Percentiles rank a stretch among this genome's conserved stretches.
Conservation (phyloP, 1,140 invertebrate species). For the Cheumatopsyche charites region DNA sequence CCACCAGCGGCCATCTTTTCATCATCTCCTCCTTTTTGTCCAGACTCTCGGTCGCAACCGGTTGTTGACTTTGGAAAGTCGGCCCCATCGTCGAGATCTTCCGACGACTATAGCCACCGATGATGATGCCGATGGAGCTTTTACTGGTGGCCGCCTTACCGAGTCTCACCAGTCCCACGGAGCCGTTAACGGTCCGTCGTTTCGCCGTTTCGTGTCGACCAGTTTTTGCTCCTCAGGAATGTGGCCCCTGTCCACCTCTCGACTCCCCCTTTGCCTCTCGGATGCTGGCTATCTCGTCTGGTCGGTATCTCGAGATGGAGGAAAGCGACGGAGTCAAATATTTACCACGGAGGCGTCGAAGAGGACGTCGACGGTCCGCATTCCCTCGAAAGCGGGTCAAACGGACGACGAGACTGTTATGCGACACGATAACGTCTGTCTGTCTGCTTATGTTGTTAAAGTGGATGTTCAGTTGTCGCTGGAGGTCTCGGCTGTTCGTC, state of each 20-base stretch:
- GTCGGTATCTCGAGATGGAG: too few relatives aligned
- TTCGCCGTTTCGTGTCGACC: constrained; percentile 10
- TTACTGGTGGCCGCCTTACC: constrained; percentile 34
- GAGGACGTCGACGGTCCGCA: constrained; percentile 3
- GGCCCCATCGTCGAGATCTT: too few relatives aligned
- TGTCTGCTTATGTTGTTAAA: too few relatives aligned
- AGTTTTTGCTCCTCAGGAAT: constrained; percentile 33
- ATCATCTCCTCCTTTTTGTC: too few relatives aligned
- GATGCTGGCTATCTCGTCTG: too few relatives aligned
- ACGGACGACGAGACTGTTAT: constrained; percentile 19
- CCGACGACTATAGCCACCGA: background rate
- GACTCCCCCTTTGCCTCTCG: too few relatives aligned
- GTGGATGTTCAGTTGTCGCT: too few relatives aligned
- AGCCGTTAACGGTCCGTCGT: constrained; percentile 29
- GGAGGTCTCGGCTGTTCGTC: too few relatives aligned
- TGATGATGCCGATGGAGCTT: constrained; percentile 11
- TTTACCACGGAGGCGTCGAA: too few relatives aligned
- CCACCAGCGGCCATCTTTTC: too few relatives aligned
- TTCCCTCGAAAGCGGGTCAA: constrained; percentile 25
- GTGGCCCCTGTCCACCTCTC: background rate
- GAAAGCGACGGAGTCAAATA: too few relatives aligned
- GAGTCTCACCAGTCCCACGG: constrained; percentile 12
- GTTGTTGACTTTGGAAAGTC: constrained; percentile 35
- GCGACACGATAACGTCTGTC: too few relatives aligned
- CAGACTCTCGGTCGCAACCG: constrained; percentile 8